Base-by-base conservation (phyloP, 2,797 vertebrate species). In the Enteromius treurensis region DNA sequence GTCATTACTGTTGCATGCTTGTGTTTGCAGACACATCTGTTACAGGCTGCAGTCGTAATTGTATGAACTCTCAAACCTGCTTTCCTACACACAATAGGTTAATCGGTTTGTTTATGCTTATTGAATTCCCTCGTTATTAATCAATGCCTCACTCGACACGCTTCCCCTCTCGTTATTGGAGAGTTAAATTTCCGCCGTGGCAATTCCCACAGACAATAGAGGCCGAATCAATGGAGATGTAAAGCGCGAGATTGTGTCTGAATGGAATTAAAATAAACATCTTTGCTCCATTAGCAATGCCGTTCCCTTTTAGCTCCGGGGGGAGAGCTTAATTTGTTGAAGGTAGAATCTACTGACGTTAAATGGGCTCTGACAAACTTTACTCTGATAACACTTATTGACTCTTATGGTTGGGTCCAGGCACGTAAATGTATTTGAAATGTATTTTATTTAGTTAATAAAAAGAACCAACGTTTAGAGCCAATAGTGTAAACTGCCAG, bases 211-310 rank as follows among this genome's bases (percentile, higher is more conserved):
- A 82, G 73, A 84, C 83, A 84, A 71, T 74, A 64, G 79, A 62
- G 84, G 79, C 85, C 71, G 62, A 88, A 88, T 86, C 85, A 84
- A 64, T 85, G 49, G 76, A 85, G 82, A 86, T 84, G 86, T 62
- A 58, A 40, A 84, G 73, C 29, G 23, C 37, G 26, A 73, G 49
- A 80, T 89, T 84, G 53, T 80, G 77, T 87, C 84, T 84, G 76
- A 82, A 82, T 75, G 64, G 82, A 83, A 87, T 67, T 86, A 84
- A 81, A 84, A 87, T 78, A 84, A 88, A 84, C 79, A 84, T 83
- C 65, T 85, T 74, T 76, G 79, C 85, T 87, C 84, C 70, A 80
- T 89, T 86, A 86, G 76, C 67, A 68, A 58, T 85, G 69, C 67
- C 80, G 83, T 86, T 85, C 81, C 26, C 42, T 73, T 69, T 32